Base-by-base conservation (phyloP, 1,140 invertebrate genomes). In the Sycobia sp. region DNA sequence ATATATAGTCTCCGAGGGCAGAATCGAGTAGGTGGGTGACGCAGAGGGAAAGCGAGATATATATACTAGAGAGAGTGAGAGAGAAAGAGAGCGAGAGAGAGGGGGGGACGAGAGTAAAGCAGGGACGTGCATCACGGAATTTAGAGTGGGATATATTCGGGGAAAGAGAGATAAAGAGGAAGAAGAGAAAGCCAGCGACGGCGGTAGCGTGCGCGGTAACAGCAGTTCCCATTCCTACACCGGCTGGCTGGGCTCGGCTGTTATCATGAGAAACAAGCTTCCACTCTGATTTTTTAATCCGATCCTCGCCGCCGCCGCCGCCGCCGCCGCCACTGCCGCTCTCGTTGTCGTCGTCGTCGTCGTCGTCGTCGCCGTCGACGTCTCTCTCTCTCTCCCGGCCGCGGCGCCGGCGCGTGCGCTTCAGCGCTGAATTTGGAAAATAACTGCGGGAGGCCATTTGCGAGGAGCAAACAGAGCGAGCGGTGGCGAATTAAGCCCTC, bases 261-360 rank as follows among this genome's bases (percentile, higher is more conserved):
- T 82, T 82, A 82, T 82, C 81, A 80, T 77, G 79, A 81, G 79
- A 80, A 82, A 82, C 80, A 82, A 82, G 79, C 80, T 80, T 80
- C 63, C 79, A 81, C 78, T 82, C 78, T 80, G 80, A 82, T 82
- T 82, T 82, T 82, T 82, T 81, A 82, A 82, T 82, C 80, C 80
- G 76, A 78, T 79, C 75, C 73, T 68, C 67, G 47, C 68, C 68
- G 61, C 61, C 69, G 65, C 73, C 67, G 71, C 71, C 71, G 67
- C 68, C 66, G 69, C 64, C 67, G 69, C 66, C 65, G 55, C 65
- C 25, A 23, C 32, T 49, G 29, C 47, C 47, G 16, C 14, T 47
- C 44, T 27, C 10, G 44, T 7, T 47, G n/a, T n/a, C n/a, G n/a
- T n/a, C n/a, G n/a, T n/a, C n/a, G n/a, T 11, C 22, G 49, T 22